These are phyloP conservation scores for Lampris incognitus DNA, from an alignment of 2,113 vertebrate genomes.

Conservation along the genomic window DNA sequence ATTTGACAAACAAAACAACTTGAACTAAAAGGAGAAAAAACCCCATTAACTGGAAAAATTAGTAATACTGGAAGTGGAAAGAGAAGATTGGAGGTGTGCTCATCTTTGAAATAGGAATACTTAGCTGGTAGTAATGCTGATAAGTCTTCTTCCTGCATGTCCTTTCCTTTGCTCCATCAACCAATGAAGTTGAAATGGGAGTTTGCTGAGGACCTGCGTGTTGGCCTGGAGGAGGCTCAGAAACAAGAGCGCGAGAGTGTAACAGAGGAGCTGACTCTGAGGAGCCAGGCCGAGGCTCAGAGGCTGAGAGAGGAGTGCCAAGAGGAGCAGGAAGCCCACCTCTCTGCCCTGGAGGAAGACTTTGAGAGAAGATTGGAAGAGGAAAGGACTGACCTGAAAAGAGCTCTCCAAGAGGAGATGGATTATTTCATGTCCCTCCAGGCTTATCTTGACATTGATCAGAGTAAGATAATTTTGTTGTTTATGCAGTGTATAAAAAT, in stretches of 20 bases:
- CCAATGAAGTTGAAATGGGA: slow-evolving; percentile 75
- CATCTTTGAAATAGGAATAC: too few species aligned
- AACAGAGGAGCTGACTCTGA: slow-evolving; percentile 10
- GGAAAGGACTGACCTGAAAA: slow-evolving; percentile 72
- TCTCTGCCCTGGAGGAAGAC: slow-evolving; percentile 68
- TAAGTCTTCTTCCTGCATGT: neutral
- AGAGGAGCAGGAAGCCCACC: slow-evolving; percentile 53
- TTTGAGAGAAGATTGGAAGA: slow-evolving; percentile 31
- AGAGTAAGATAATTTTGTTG: slow-evolving; percentile 52
- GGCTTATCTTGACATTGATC: slow-evolving; percentile 69
- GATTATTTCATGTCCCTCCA: slow-evolving; percentile 81
- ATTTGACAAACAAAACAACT: too few species aligned
- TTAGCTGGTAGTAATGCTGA: too few species aligned
- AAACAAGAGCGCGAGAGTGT: slow-evolving; percentile 48
- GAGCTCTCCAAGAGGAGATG: slow-evolving; percentile 80
- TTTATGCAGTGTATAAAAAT: neutral
- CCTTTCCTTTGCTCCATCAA: neutral
- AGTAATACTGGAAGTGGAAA: too few species aligned
- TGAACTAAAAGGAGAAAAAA: too few species aligned
- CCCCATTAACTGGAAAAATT: too few species aligned
- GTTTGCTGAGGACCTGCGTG: slow-evolving; percentile 74
- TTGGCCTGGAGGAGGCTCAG: slow-evolving; percentile 65
- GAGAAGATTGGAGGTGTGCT: too few species aligned
- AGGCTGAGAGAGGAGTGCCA: slow-evolving; percentile 76
- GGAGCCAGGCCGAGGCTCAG: slow-evolving; percentile 65